Evolutionary conservation across 2,888 invertebrate species (phyloP).

Genomic region (Leuctra nigra): DNA sequence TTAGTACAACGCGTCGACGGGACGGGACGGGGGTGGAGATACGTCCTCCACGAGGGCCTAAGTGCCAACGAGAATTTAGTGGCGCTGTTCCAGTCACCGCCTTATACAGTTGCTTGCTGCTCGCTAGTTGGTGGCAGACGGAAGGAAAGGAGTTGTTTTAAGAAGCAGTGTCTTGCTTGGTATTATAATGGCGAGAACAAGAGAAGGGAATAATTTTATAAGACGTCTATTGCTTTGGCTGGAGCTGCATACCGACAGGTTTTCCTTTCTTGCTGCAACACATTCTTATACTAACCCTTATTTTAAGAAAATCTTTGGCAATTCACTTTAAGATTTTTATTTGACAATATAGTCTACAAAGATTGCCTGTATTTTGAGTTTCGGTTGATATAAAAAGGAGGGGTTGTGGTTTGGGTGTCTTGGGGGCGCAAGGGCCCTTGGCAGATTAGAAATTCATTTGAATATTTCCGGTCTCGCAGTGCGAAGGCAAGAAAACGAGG

Average conservation of each 20-base stretch:
- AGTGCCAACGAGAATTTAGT: conserved; percentile 26
- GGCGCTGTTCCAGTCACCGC: conserved; percentile 13
- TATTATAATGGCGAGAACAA: background rate
- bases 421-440: conserved; percentile 17
- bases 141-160: conserved; percentile 13
- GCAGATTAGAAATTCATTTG: conserved; percentile 47
- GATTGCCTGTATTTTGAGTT: conserved; percentile 17
- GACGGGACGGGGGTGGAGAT: background rate
- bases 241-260: too few relatives aligned
- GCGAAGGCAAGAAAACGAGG: conserved; percentile 27
- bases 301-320: too few relatives aligned
- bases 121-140: conserved; percentile 11
- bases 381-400: conserved; percentile 11
- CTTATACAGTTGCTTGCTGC: conserved; percentile 10
- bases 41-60: conserved; percentile 15
- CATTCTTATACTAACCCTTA: too few relatives aligned
- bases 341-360: conserved; percentile 16
- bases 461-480: conserved; percentile 42
- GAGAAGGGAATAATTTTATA: background rate
- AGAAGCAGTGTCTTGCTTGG: conserved; percentile 10
- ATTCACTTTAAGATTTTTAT: background rate
- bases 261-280: too few relatives aligned
- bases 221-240: too few relatives aligned
- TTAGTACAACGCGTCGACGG: conserved; percentile 12
- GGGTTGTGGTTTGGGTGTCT: conserved; percentile 13